A percentile compares a stretch with the other conserved stretches of the same genome.
Evolutionary conservation across 2,888 invertebrate species (phyloP).

Genomic region (Tetragonula carbonaria): DNA sequence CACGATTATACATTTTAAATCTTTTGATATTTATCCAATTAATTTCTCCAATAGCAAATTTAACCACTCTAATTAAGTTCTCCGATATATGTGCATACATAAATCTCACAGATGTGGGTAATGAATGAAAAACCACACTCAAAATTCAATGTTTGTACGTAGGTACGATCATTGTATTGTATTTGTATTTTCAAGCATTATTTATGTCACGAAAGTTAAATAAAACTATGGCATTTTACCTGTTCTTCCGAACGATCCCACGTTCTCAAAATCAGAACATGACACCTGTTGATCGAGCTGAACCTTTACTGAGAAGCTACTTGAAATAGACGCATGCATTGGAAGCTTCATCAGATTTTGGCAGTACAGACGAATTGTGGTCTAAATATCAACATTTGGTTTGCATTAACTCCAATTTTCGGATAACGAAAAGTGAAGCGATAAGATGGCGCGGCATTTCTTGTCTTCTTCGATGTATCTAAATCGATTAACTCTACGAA

Average conservation of each 20-base stretch:
- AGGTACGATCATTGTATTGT: background rate
- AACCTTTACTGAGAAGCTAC: background rate
- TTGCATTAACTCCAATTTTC: conserved; percentile 28
- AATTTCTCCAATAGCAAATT: background rate
- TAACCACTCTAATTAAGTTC: background rate
- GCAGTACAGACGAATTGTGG: background rate
- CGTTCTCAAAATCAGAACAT: background rate
- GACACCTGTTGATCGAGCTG: background rate
- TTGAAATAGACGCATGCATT: background rate
- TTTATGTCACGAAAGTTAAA: background rate
- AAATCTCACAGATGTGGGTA: background rate
- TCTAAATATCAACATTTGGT: conserved; percentile 38
- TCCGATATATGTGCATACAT: background rate
- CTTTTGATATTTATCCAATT: background rate
- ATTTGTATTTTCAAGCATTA: background rate
- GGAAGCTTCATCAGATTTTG: background rate
- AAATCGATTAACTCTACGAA: too few relatives aligned
- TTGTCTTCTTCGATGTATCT: too few relatives aligned
- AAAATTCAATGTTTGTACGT: background rate
- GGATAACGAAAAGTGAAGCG: background rate
- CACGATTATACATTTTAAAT: background rate
- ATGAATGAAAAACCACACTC: background rate
- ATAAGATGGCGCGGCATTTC: background rate
- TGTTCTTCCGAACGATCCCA: background rate
- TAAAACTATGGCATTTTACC: background rate